Evolutionary conservation across 2,888 invertebrate genomes (phyloP), one percentile per base, ranked within the genome.

Genomic region (Hirtodrosophila alboralis): DNA sequence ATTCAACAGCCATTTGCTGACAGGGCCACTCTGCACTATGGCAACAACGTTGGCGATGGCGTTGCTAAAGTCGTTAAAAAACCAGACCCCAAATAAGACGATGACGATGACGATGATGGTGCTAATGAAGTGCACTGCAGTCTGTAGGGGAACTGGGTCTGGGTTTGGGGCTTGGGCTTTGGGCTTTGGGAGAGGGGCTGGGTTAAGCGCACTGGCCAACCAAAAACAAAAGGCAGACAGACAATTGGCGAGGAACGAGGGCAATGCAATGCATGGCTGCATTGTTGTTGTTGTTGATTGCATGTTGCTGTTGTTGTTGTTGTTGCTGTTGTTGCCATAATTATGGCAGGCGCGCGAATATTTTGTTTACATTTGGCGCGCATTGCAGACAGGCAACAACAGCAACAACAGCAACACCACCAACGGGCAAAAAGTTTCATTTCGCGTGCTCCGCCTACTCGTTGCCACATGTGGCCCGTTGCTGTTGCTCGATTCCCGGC

Each of bases 291-390:
- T 49, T 40, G 41, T 45, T 66, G 56, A 21, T 52, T 45, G 43
- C 47, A 44, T 59, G 54, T n/a, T 34, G 49, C 27, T 51, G 53
- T 12, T 56, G 66, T 38, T 52, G 66, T 13, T 48, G 49, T 34
- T 41, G 59, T 41, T 52, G 52, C n/a, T 62, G 58, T 37, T 60
- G 84, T 71, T 78, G 80, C 86, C 84, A 84, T 84, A 84, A 84
- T 84, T 84, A 84, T 84, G 86, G 84, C 83, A 85, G 83, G 75
- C 86, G 86, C 86, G 86, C 86, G 80, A 85, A 80, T 84, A 80
- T 85, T 83, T 83, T 85, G 86, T 83, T 83, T 83, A 84, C 84
- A 84, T 84, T 80, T 81, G 80, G 79, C 85, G 75, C 75, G 85
- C 81, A 84, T 41, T 80, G 76, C 85, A 81, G 79, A 77, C 83